Evolutionary conservation across 2,888 invertebrate genomes (phyloP), one percentile per base, ranked within the genome.

Genomic region (Antitype chi): DNA sequence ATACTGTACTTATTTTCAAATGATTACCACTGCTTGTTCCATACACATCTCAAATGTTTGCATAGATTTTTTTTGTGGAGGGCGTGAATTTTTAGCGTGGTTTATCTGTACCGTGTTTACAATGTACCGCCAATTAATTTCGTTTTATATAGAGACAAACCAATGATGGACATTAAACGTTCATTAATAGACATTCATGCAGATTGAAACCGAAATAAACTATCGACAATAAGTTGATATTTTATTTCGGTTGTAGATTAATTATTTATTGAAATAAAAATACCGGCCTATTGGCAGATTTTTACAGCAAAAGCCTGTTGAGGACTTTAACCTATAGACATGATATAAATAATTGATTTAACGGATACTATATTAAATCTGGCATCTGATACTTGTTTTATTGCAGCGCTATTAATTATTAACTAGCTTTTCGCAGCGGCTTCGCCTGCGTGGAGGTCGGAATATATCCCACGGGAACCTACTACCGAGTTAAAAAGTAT

Each of bases 321-420:
- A n/a, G 25, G 25, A 43, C 13, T 79, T 52, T 67, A 38, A 38
- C 38, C 38, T 38, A 67, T 28, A 28, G 43, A 23, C 28, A 17
- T 32, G 7, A 17, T 43, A 23, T 81, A n/a, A 74, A 74, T 81
- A 68, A 74, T 74, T 68, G 11, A 81, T 74, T 68, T 63, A 74
- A 0, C 43, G 23, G 74, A 25, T 25, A 25, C 43, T 43, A 20
- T 28, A 62, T 57, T 67, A 25, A 78, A 62, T 73, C 25, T 59
- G 57, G 43, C 20, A 28, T 43, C 23, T 47, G 55, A 57, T 49
- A 28, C 28, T 13, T 8, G 64, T 77, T 74, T 63, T 75, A 49
- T 38, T 63, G 9, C 32, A 23, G 49, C 23, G 28, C 15, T 28
- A 52, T 67, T 52, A 28, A 52, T 67, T 67, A 49, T 28, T 49